A percentile compares a stretch with the other conserved stretches of the same genome.
phyloP scores from a whole-genome alignment of 2,797 vertebrate species.

The Poecilia picta region DNA sequence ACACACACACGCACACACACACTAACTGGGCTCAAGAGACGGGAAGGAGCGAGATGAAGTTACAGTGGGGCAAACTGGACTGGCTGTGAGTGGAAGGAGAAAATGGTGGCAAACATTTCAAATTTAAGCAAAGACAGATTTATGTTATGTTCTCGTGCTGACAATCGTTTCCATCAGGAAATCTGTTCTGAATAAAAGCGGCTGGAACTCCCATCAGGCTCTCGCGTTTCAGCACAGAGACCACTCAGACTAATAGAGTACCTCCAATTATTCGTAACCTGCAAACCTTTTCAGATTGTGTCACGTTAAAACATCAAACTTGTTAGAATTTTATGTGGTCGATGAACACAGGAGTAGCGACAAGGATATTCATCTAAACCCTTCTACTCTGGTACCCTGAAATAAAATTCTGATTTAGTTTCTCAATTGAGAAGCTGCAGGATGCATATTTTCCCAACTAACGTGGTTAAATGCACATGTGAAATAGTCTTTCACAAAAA shows the following conservation, averaged over 20 bases:
- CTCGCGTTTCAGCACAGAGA: not conserved
- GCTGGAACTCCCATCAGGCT: not conserved
- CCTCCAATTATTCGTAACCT: not conserved
- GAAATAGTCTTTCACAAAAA: not conserved
- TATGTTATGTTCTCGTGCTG: not conserved
- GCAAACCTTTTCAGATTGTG: not conserved
- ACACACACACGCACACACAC: too few species aligned
- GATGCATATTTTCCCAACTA: not conserved
- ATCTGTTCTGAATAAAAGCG: not conserved
- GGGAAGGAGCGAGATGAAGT: conserved; percentile 44
- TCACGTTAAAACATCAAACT: not conserved
- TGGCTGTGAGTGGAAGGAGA: conserved; percentile 26
- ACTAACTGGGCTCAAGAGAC: conserved; percentile 38
- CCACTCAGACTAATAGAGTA: not conserved
- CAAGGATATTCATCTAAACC: not conserved
- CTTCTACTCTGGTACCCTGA: too few species aligned
- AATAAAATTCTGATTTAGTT: not conserved
- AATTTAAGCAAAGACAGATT: conserved; percentile 23
- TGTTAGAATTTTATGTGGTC: not conserved
- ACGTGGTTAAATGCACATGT: not conserved
- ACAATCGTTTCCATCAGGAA: not conserved
- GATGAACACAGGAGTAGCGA: not conserved
- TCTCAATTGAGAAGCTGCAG: not conserved
- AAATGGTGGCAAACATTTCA: conserved; percentile 40
- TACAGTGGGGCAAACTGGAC: conserved; percentile 35